Base-by-base conservation (phyloP, 2,113 vertebrate species). In the Hypocryptadius cinnamomeus region DNA sequence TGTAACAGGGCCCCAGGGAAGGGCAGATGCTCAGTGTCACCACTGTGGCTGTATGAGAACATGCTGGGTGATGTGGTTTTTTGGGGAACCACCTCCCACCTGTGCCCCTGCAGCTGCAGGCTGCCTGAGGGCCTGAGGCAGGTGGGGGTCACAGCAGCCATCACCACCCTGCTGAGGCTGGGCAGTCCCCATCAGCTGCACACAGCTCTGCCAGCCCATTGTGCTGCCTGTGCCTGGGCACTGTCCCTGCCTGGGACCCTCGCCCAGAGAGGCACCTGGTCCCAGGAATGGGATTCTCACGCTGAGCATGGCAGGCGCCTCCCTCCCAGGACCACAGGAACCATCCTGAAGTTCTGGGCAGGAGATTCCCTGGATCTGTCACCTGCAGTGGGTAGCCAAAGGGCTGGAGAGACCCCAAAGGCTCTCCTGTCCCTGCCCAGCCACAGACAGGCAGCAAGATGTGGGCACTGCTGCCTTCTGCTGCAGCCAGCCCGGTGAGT, bases 251-350 rank as follows among this genome's bases (percentile, higher is more conserved):
- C 64, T 4, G 2, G 4, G 39, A 39, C 20, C 3, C 56, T 37
- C 37, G 50, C 64, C 37, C n/a, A n/a, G n/a, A 61, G 19, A 28
- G 53, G 66, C 3, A 35, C 27, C 31, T 12, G 57, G 66, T 17
- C 15, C 22, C 5, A 50, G 79, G 50, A 51, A 44, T 0, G 1
- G 31, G 15, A 66, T 37, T 74, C 33, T 42, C n/a, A 8, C 1
- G 21, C 31, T 14, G 47, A 54, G n/a, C 42, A 15, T 35, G 33
- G 30, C 39, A 54, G 33, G 28, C 0, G 0, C 42, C 23, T 39
- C 42, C 63, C 48, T 47, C 18, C 64, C 25, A 65, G 15, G 15
- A 31, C 16, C 33, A 1, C 5, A 56, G 51, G 40, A 92, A 42
- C 9, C 45, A 39, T 64, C 47, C 59, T 31, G 56, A 71, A 77